Conservation (phyloP, 2,113 vertebrate species). For the Peromyscus californicus region DNA sequence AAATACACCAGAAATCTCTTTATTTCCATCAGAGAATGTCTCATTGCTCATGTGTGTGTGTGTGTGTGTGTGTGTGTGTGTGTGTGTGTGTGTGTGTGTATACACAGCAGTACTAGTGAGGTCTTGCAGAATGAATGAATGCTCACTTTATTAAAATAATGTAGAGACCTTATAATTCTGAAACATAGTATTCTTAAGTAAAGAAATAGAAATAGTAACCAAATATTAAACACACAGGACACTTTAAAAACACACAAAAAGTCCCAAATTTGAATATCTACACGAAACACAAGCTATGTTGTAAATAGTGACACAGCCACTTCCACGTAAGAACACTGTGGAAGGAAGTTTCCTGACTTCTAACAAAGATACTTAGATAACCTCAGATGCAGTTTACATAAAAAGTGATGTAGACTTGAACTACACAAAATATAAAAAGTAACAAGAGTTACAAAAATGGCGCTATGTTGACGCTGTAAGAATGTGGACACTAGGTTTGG, state of each 20-base stretch:
- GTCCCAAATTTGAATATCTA: background rate
- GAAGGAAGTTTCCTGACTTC: slow-evolving; percentile 9
- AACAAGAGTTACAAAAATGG: slow-evolving; percentile 27
- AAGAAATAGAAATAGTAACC: slow-evolving; percentile 26
- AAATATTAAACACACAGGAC: background rate
- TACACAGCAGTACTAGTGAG: background rate
- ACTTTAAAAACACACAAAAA: background rate
- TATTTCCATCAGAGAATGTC: background rate
- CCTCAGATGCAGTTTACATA: background rate
- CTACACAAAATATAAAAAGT: slow-evolving; percentile 31
- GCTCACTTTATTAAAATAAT: slow-evolving; percentile 30
- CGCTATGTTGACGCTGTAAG: slow-evolving; percentile 62
- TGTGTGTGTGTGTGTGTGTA: too few relatives aligned
- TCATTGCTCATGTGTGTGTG: background rate
- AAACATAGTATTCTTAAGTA: background rate
- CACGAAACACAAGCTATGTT: background rate
- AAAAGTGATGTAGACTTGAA: slow-evolving; percentile 32
- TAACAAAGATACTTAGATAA: slow-evolving; percentile 42
- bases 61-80: too few relatives aligned
- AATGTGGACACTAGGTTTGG: slow-evolving; percentile 47
- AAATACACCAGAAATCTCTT: background rate
- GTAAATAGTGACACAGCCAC: background rate
- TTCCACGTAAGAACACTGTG: background rate
- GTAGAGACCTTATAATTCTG: background rate
- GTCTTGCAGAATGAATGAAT: slow-evolving; percentile 21